These are phyloP conservation scores for Phycodurus eques DNA, from an alignment of 2,113 vertebrate species.

Conservation along the genomic window DNA sequence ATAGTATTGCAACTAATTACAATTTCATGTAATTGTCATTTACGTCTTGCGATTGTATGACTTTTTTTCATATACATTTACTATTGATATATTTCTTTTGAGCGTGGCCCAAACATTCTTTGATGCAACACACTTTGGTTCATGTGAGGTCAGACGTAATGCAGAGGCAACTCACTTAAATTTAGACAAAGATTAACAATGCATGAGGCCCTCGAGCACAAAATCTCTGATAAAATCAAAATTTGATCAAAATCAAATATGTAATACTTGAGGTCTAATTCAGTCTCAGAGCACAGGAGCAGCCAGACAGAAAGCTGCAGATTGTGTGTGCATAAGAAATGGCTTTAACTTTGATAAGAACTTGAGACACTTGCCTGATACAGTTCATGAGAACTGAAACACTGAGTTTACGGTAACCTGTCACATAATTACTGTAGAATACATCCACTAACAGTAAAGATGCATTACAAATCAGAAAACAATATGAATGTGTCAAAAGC, in stretches of 20 bases:
- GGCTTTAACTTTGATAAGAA: background rate
- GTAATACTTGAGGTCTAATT: background rate
- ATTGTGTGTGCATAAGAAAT: background rate
- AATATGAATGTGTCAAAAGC: no score
- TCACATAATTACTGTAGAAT: no score
- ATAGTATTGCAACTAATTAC: no score
- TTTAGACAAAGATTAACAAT: slow-evolving; percentile 13
- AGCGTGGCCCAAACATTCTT: background rate
- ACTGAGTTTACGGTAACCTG: no score
- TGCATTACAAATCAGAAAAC: no score
- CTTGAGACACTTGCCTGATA: background rate
- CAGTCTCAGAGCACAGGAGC: background rate
- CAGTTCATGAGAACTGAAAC: no score
- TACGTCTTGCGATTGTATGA: no score
- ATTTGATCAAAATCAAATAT: background rate
- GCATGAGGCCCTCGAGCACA: background rate
- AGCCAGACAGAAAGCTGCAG: background rate
- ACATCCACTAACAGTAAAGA: no score
- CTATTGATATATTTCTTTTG: no score
- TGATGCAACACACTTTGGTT: slow-evolving; percentile 15
- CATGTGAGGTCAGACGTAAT: slow-evolving; percentile 27
- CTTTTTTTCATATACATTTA: no score
- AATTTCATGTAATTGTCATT: no score
- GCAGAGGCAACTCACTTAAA: slow-evolving; percentile 5
- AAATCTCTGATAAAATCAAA: background rate